phyloP scores from a whole-genome alignment of 1,140 invertebrate species.

The Papilio machaon region DNA sequence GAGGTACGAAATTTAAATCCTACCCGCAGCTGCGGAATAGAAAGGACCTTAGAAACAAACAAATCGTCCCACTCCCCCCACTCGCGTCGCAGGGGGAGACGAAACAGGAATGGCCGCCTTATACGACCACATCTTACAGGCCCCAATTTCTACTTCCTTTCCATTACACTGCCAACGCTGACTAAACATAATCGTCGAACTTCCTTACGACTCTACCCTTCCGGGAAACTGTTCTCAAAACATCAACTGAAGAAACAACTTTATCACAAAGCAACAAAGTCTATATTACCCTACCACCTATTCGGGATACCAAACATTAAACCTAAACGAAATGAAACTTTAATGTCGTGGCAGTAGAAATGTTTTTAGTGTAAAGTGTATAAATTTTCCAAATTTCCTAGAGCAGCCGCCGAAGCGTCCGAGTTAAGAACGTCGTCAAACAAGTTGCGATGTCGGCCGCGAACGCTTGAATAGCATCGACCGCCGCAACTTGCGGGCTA shows the following conservation, averaged over 20 bases:
- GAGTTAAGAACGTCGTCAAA: conserved; percentile 77
- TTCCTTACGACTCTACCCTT: conserved; percentile 81
- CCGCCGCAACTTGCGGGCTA: conserved; percentile 74
- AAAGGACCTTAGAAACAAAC: conserved; percentile 77
- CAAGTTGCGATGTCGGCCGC: conserved; percentile 76
- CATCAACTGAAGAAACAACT: conserved; percentile 48
- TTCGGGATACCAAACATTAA: conserved; percentile 11
- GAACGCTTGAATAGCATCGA: conserved; percentile 75
- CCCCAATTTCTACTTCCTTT: conserved; percentile 81
- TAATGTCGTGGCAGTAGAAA: conserved; percentile 45
- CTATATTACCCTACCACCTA: conserved; percentile 46
- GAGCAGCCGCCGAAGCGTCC: conserved; percentile 73
- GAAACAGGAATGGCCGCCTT: conserved; percentile 73
- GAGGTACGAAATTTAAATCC: conserved; percentile 79
- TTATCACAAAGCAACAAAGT: conserved; percentile 48
- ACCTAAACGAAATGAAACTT: conserved; percentile 45
- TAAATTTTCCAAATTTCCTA: conserved; percentile 77
- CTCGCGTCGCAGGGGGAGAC: conserved; percentile 48
- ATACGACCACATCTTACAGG: conserved; percentile 80
- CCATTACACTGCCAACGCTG: conserved; percentile 79
- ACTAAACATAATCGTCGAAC: conserved; percentile 81
- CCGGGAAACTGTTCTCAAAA: conserved; percentile 65
- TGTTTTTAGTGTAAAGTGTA: conserved; percentile 44
- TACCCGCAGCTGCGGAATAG: conserved; percentile 70
- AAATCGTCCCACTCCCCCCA: conserved; percentile 66